These are phyloP conservation scores for Phoeniculus purpureus DNA, from an alignment of 2,797 vertebrate genomes.

Conservation along the genomic window DNA sequence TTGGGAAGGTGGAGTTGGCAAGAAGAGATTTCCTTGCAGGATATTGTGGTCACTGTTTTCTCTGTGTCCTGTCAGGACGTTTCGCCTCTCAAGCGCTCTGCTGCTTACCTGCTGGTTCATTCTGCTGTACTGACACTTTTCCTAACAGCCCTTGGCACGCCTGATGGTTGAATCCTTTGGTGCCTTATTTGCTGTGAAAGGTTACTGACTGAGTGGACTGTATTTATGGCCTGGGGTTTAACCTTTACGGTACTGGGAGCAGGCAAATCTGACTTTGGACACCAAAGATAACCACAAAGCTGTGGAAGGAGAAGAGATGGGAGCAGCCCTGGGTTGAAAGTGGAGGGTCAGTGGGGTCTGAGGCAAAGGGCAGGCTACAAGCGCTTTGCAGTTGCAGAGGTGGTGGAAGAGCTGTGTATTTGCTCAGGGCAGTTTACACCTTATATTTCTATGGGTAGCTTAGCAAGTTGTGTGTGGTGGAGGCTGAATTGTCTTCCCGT, in stretches of 20 bases:
- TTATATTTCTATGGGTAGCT: background rate
- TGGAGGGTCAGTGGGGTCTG: background rate
- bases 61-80: background rate
- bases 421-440: background rate
- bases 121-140: background rate
- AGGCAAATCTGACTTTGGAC: background rate
- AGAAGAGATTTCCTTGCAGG: background rate
- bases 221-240: background rate
- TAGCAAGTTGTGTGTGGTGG: too few species aligned
- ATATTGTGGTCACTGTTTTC: background rate
- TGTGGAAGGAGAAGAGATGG: background rate
- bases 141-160: background rate
- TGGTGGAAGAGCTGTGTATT: fast-evolving
- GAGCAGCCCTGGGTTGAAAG: fast-evolving
- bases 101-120: background rate
- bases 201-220: background rate
- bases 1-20: background rate
- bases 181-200: conserved; percentile 4
- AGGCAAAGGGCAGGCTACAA: background rate
- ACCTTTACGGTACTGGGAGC: background rate
- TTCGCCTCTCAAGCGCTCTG: background rate
- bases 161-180: background rate
- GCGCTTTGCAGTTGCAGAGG: fast-evolving
- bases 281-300: background rate
- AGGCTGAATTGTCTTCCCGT: too few species aligned